A percentile compares a stretch with the other conserved stretches of the same genome.
phyloP scores from a whole-genome alignment of 2,113 vertebrate genomes.

The Sarotherodon lohbergeri region DNA sequence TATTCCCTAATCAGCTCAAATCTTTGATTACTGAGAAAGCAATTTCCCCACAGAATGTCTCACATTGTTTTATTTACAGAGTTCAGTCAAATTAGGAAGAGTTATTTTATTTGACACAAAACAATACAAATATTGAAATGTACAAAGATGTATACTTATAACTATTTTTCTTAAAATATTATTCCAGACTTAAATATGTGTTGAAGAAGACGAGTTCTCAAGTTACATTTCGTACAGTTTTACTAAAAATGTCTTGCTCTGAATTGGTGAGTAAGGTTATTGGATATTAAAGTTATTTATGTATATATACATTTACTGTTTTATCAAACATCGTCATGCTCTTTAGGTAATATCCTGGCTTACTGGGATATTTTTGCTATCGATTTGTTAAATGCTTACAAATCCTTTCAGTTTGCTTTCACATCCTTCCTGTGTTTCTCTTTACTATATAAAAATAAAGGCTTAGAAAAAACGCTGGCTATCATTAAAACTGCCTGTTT shows the following conservation, averaged over 20 bases:
- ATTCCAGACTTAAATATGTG: background rate
- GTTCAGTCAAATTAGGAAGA: background rate
- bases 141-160: background rate
- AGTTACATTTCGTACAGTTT: fast-evolving
- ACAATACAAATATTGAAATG: background rate
- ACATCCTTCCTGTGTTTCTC: fast-evolving
- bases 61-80: background rate
- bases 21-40: background rate
- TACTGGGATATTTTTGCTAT: background rate
- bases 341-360: background rate
- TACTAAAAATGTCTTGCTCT: background rate
- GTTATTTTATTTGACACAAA: background rate
- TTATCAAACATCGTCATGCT: fast-evolving
- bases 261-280: background rate
- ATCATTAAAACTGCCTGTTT: background rate
- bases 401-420: background rate
- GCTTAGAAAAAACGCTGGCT: fast-evolving
- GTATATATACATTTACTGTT: background rate
- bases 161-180: background rate
- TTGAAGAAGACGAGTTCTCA: background rate
- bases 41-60: background rate
- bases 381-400: background rate
- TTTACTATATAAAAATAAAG: background rate
- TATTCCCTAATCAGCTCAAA: background rate
- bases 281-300: background rate